Base-by-base conservation (phyloP, 2,888 invertebrate species). In the Mythimna ferrago region DNA sequence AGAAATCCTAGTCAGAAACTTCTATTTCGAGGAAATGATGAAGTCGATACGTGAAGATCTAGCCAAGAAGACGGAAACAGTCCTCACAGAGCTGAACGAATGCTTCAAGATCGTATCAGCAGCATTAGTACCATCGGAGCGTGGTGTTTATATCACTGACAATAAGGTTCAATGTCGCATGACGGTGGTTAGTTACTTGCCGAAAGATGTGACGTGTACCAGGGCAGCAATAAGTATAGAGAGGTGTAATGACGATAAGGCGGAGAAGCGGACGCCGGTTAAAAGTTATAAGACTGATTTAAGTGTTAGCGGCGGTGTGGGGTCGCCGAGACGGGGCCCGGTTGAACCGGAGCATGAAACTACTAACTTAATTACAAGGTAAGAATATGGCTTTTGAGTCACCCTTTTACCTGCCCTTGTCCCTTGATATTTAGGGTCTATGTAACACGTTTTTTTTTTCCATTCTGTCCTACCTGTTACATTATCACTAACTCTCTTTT, bases 21-120 rank as follows among this genome's bases (percentile, higher is more conserved):
- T 97, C 80, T 98, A 98, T 92, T 98, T 98, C 90, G 98, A 98
- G 87, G 98, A 99, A 90, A 98, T 99, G 97, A 96, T 97, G 86
- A 98, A 97, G 69, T 97, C 97, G 3, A 96, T 97, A 73, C 97
- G 97, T 88, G 95, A 96, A 75, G 90, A 94, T 62, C 92, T 97
- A 2, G 82, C 93, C 0, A 92, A 92, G 44, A 94, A 93, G 67
- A 87, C 93, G 0, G 96, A 97, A 60, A 92, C 96, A 0, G 94
- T 97, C 32, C 88, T 97, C 58, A 94, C 96, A 0, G 97, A 97
- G 82, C 92, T 97, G 60, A 96, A 94, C 78, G 97, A 97, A 80
- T 96, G 96, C 84, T 97, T 97, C 85, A 94, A 96, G 84, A 90
- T 97, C 66, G 93, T 96, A 68, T 96, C 96, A 48, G 96, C 96